Evolutionary conservation across 2,888 invertebrate genomes (phyloP), one percentile per base, ranked within the genome.

Genomic region (Trichacis sp.): DNA sequence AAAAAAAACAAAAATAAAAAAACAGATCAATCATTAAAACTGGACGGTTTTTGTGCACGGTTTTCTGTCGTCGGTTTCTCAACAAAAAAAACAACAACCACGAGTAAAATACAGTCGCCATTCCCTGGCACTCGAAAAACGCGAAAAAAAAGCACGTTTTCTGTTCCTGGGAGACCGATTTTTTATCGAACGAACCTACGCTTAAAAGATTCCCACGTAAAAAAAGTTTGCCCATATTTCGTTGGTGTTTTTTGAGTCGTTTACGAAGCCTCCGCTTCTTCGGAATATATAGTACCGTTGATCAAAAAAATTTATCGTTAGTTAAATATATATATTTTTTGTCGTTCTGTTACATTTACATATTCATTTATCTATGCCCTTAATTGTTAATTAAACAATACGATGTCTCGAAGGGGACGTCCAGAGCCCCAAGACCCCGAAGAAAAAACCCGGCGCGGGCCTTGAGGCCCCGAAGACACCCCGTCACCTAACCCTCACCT

Each of bases 271-370:
- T 51, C 51, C 46, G 38, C 40, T 30, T 67, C 51, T 48, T 56
- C 47, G 57, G 43, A 48, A 48, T 61, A 54, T 61, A 51, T 61
- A 62, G 59, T 63, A 62, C 56, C 71, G 63, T 65, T 61, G 29
- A 46, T 61, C 60, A 51, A 71, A n/a, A n/a, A 69, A 73, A 71
- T 69, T 66, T 73, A 71, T 69, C 48, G 40, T 73, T 73, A 75
- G 69, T 74, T 75, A 74, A 77, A 73, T 74, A 75, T 74, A 73
- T 42, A 12, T 42, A 70, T 69, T 74, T n/a, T n/a, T n/a, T n/a
- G n/a, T 76, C 67, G 68, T 69, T 63, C 68, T 64, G 70, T 70
- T 71, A 69, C 67, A 64, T 66, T 64, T 72, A 69, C 64, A 61
- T 68, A 74, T 69, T 68, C 61, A 55, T 66, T 42, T 64, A 54